A percentile compares a stretch with the other conserved stretches of the same genome.
Conservation (phyloP, 2,113 vertebrate species). For the Oryzias celebensis region DNA sequence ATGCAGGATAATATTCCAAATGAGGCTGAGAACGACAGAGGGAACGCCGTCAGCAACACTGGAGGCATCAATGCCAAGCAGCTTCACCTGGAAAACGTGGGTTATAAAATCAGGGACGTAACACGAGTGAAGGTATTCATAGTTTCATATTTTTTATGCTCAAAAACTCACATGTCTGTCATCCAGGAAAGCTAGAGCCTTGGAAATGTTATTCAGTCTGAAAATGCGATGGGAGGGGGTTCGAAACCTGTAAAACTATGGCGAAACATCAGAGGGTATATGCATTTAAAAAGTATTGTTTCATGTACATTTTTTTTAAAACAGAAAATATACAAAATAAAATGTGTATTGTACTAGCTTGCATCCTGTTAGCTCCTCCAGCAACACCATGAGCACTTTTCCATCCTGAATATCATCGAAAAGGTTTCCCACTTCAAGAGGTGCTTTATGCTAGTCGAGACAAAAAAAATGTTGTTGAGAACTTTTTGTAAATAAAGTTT, state of each 20-base stretch:
- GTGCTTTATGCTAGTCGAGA: slow-evolving; percentile 77
- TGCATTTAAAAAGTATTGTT: neutral
- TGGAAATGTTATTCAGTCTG: slow-evolving; percentile 91
- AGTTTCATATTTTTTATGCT: neutral
- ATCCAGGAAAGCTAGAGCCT: slow-evolving; percentile 88
- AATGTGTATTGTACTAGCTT: slow-evolving; percentile 77
- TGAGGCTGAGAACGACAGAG: slow-evolving; percentile 85
- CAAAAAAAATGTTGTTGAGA: neutral
- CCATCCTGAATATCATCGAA: slow-evolving; percentile 89
- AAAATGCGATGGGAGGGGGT: slow-evolving; percentile 88
- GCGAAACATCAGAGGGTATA: neutral
- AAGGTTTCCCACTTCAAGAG: slow-evolving; percentile 84
- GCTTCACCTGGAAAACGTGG: slow-evolving; percentile 79
- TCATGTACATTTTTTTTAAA: neutral
- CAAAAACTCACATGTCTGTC: slow-evolving; percentile 86
- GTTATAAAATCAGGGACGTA: too few relatives aligned
- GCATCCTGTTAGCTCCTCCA: slow-evolving; percentile 88
- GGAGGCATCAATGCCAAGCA: slow-evolving; percentile 87
- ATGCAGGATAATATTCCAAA: slow-evolving; percentile 94
- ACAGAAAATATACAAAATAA: too few relatives aligned
- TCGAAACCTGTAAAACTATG: slow-evolving; percentile 87
- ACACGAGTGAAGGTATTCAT: neutral
- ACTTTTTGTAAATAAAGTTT: accelerated
- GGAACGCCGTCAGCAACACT: slow-evolving; percentile 89
- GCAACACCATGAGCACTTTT: slow-evolving; percentile 85